These are phyloP conservation scores for Phyllostomus discolor DNA, from an alignment of 2,113 vertebrate species.

Conservation along the genomic window DNA sequence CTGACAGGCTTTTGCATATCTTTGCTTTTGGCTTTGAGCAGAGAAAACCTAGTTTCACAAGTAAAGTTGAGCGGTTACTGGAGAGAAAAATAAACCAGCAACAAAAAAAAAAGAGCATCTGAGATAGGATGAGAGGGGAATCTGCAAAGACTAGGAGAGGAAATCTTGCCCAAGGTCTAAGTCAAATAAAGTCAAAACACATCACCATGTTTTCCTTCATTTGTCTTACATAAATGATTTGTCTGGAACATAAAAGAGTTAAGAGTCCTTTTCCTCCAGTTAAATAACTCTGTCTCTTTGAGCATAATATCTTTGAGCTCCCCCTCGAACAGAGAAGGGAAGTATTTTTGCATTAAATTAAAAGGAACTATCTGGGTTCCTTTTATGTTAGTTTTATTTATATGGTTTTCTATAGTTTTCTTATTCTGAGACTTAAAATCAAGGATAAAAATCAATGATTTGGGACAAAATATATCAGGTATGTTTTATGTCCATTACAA, in stretches of 20 bases:
- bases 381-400: neutral
- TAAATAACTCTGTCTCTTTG: neutral
- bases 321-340: slow-evolving; percentile 24
- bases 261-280: neutral
- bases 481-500: neutral
- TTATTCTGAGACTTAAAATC: neutral
- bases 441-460: neutral
- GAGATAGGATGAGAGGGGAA: neutral
- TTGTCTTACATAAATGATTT: neutral
- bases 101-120: neutral
- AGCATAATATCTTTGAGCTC: neutral
- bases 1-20: neutral
- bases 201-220: neutral
- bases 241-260: neutral
- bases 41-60: neutral
- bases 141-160: neutral
- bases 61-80: neutral
- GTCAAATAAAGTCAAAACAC: neutral
- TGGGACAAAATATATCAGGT: neutral
- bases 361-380: slow-evolving; percentile 23
- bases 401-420: neutral
- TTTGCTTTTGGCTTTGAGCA: neutral
- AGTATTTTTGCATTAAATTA: slow-evolving; percentile 45
- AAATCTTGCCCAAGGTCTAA: neutral
- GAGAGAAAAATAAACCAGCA: neutral